Percentiles rank a stretch among this genome's conserved stretches.
These are phyloP conservation scores for Oppia nitens DNA, from an alignment of 1,140 invertebrate genomes.

Conservation along the genomic window DNA sequence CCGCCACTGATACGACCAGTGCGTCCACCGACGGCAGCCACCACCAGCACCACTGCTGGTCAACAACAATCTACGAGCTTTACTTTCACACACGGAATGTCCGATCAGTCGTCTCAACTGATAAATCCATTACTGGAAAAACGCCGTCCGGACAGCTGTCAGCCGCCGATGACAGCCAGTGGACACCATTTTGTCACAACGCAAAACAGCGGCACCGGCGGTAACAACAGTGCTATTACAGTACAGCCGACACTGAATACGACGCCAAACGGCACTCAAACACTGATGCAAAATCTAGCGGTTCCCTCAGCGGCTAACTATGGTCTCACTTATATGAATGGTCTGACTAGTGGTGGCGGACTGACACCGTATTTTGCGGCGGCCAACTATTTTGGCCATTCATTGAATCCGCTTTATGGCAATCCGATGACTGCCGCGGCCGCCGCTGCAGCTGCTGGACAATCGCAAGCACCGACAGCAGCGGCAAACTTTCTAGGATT, in stretches of 20 bases:
- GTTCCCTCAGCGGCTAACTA: neutral
- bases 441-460: neutral
- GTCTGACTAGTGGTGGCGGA: too few relatives aligned
- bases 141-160: conserved; percentile 13
- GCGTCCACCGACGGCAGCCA: too few relatives aligned
- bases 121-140: conserved; percentile 10
- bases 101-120: conserved; percentile 3
- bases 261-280: neutral
- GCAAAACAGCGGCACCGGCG: neutral
- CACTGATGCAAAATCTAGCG: too few relatives aligned
- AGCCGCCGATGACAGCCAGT: neutral
- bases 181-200: neutral
- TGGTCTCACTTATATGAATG: neutral
- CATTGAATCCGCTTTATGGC: neutral
- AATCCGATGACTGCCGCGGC: neutral
- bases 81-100: conserved; percentile 13
- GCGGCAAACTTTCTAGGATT: neutral
- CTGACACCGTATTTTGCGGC: too few relatives aligned
- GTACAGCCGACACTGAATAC: neutral
- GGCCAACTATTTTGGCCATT: neutral
- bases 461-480: neutral
- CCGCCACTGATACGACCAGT: neutral
- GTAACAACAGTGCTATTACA: too few relatives aligned
- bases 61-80: neutral
- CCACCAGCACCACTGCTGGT: neutral